Evolutionary conservation across 2,113 vertebrate species (phyloP), one percentile per base, ranked within the genome.

Genomic region (Takifugu flavidus): DNA sequence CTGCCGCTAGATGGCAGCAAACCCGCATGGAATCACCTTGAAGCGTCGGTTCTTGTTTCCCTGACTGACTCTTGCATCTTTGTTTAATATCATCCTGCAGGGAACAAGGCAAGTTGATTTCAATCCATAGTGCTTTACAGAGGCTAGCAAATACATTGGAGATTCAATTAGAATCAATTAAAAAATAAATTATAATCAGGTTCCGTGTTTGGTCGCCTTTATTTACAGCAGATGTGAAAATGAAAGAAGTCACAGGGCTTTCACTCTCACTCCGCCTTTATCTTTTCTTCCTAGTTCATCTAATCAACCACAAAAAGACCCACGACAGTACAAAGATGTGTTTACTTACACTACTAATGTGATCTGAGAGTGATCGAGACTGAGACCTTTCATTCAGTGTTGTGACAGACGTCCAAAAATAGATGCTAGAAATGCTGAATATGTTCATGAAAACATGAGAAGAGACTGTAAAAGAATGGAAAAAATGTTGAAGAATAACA

Each of bases 1-100:
- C 0, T 14, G n/a, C 73, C 87, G 74, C 43, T 53, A 82, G 87
- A 67, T 77, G 80, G 83, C 70, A 79, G 77, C 72, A 84, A 66
- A 64, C 6, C 61, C 27, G 1, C 10, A n/a, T 2, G 4, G 56
- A 51, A 75, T 75, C 56, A 87, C 87, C 85, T 79, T 67, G 42
- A 55, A 89, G 77, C 0, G 77, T 66, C 0, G 83, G 82, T 25
- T 86, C 82, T 13, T 65, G 13, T 39, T 67, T 49, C 11, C 27
- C 59, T 49, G 13, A 0, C 27, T 14, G 29, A 49, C 15, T 27
- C 26, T 11, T 44, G 64, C 13, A 43, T n/a, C 56, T 73, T 44
- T 60, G 49, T 75, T 66, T 78, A 31, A 86, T 70, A 42, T 53
- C 71, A 70, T 3, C 62, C 85, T 87, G 63, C 4, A 45, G 52